Evolutionary conservation across 2,797 vertebrate genomes (phyloP), one percentile per base, ranked within the genome.

Genomic region (Philypnodon macrostomus): DNA sequence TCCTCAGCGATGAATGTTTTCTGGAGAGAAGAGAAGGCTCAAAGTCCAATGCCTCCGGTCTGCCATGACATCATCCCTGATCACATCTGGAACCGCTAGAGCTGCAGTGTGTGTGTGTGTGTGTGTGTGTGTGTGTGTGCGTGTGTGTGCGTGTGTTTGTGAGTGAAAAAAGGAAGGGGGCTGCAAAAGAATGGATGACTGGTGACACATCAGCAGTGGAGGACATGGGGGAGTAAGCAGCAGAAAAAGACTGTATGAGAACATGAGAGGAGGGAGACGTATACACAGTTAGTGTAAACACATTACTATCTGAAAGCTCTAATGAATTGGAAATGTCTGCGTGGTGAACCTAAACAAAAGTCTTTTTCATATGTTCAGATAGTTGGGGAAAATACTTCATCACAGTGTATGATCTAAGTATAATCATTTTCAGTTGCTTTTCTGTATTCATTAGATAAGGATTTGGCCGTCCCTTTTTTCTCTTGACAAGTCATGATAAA

Each of bases 1-100:
- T 59, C n/a, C 17, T 69, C 75, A 75, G 64, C n/a, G 18, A 41
- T 62, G 59, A 70, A 63, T 73, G 74, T 77, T 83, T 81, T 70
- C 54, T 79, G 70, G 55, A 70, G 69, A 54, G 60, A 63, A 61
- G 36, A 61, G 47, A 51, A 23, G 52, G 55, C 63, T 63, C 53
- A 47, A 61, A 74, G 69, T 61, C 70, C 71, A 79, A 33, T 59
- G 75, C 78, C 85, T 86, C 79, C 44, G 61, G 78, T 81, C 78
- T 80, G 73, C 78, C 52, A 89, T 90, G 85, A 89, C 89, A 88
- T 90, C 87, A 90, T 75, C 71, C 49, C 40, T 33, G 69, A 63
- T 70, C 81, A 88, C 89, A 90, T 89, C 87, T 89, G 89, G 89
- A 89, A 88, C 62, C 3, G 63, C 63, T 90, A 77, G 72, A 77